Evolutionary conservation across 2,888 invertebrate genomes (phyloP).

Genomic region (Sminthurides aquaticus): DNA sequence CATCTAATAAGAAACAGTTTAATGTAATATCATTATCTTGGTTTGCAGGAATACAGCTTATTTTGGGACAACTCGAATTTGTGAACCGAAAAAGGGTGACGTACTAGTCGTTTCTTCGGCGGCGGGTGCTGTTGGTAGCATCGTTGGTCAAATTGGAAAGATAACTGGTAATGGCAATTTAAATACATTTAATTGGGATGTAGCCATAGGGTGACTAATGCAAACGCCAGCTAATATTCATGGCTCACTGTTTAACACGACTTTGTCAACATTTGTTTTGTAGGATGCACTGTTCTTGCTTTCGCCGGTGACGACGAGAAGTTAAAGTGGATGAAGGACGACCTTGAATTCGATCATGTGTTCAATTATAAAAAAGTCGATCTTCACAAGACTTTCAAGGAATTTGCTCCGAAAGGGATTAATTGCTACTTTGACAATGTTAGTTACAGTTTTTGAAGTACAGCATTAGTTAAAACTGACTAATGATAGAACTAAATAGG

Average conservation of each 20-base stretch:
- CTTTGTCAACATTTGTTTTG: neutral
- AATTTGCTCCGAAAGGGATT: slow-evolving; percentile 58
- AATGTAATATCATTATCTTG: too few species aligned
- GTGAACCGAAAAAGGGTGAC: slow-evolving; percentile 63
- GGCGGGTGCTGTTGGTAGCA: slow-evolving; percentile 59
- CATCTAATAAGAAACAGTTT: too few species aligned
- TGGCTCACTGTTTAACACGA: neutral
- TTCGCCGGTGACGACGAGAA: slow-evolving; percentile 64
- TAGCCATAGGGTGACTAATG: neutral
- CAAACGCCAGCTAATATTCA: neutral
- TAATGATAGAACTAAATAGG: too few species aligned
- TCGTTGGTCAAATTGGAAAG: slow-evolving; percentile 72
- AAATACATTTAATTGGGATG: neutral
- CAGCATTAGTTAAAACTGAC: neutral
- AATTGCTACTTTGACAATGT: slow-evolving; percentile 74
- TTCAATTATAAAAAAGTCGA: slow-evolving; percentile 64
- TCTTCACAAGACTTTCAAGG: slow-evolving; percentile 5
- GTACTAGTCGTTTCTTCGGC: slow-evolving; percentile 59
- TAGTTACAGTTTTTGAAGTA: slow-evolving; percentile 42
- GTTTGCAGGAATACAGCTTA: slow-evolving; percentile 66
- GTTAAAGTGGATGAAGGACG: slow-evolving; percentile 58
- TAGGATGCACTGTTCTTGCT: slow-evolving; percentile 62
- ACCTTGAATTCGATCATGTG: slow-evolving; percentile 59
- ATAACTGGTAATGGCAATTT: slow-evolving; percentile 51
- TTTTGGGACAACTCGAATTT: slow-evolving; percentile 65